A percentile compares a stretch with the other conserved stretches of the same genome.
Evolutionary conservation across 2,113 vertebrate species (phyloP).

Genomic region (Notarius lentiginosus): DNA sequence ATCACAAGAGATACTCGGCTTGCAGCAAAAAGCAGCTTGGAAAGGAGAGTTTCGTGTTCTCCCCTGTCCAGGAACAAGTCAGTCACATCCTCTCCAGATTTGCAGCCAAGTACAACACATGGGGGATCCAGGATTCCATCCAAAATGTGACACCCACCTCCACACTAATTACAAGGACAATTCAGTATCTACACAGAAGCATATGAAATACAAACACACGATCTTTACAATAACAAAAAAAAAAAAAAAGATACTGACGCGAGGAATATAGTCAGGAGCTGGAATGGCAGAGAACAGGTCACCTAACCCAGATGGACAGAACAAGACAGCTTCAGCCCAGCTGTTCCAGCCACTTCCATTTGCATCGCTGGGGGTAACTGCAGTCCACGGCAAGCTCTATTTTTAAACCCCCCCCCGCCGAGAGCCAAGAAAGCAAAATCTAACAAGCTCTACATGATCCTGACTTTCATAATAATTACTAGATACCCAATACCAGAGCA

Average conservation of each 20-base stretch:
- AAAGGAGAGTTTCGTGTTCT: background rate
- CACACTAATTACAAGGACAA: background rate
- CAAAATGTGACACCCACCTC: background rate
- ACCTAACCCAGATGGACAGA: constrained; percentile 66
- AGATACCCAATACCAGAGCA: constrained; percentile 61
- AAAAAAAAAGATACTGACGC: background rate
- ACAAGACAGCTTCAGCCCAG: constrained; percentile 73
- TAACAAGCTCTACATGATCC: constrained; percentile 51
- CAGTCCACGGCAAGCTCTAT: constrained; percentile 71
- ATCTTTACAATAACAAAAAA: background rate
- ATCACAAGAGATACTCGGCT: background rate
- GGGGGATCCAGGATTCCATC: background rate
- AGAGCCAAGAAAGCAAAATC: constrained; percentile 59
- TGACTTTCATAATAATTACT: constrained; percentile 53
- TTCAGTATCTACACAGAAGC: background rate
- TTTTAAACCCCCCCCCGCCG: constrained; percentile 69
- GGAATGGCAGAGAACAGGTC: constrained; percentile 50
- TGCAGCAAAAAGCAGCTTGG: background rate
- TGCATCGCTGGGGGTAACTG: constrained; percentile 72
- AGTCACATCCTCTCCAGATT: background rate
- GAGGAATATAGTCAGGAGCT: constrained; percentile 15
- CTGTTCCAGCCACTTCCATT: constrained; percentile 72
- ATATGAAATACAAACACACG: background rate
- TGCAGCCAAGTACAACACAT: constrained; percentile 9
- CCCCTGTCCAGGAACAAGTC: background rate